Evolutionary conservation across 2,888 invertebrate species (phyloP).

Genomic region (Vanessa cardui): DNA sequence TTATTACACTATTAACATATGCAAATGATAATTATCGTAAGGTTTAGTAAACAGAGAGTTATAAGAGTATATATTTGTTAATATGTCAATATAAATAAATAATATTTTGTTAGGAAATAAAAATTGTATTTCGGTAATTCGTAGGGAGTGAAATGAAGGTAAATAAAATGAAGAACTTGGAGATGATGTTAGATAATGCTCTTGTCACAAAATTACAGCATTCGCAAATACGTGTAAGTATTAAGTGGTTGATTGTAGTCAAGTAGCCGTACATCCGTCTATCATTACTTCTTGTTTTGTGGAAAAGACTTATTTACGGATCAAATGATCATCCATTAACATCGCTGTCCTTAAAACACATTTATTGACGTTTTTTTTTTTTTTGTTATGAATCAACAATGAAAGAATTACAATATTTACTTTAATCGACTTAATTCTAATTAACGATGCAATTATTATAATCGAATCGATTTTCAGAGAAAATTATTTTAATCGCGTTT

Average conservation of each 20-base stretch:
- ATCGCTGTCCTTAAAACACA: neutral
- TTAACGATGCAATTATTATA: no score
- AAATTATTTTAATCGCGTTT: no score
- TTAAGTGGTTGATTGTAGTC: slow-evolving; percentile 55
- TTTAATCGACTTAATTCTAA: no score
- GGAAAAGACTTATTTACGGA: slow-evolving; percentile 23
- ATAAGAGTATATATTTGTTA: neutral
- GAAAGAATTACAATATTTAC: no score
- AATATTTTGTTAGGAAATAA: no score
- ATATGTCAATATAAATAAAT: neutral
- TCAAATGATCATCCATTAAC: neutral
- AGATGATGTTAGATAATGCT: neutral
- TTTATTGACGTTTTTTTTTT: neutral
- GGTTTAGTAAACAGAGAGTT: no score
- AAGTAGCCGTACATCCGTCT: slow-evolving; percentile 44
- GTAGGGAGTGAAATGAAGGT: neutral
- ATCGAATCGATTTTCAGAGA: no score
- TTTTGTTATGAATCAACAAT: neutral
- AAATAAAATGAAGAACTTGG: no score
- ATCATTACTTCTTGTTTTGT: slow-evolving; percentile 28
- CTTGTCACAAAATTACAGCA: slow-evolving; percentile 21
- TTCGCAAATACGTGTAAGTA: slow-evolving; percentile 37
- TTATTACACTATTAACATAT: neutral
- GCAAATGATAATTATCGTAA: no score
- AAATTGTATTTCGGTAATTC: no score